A percentile compares a stretch with the other conserved stretches of the same genome.
Conservation (phyloP, 2,113 vertebrate species). For the Nothobranchius furzeri region DNA sequence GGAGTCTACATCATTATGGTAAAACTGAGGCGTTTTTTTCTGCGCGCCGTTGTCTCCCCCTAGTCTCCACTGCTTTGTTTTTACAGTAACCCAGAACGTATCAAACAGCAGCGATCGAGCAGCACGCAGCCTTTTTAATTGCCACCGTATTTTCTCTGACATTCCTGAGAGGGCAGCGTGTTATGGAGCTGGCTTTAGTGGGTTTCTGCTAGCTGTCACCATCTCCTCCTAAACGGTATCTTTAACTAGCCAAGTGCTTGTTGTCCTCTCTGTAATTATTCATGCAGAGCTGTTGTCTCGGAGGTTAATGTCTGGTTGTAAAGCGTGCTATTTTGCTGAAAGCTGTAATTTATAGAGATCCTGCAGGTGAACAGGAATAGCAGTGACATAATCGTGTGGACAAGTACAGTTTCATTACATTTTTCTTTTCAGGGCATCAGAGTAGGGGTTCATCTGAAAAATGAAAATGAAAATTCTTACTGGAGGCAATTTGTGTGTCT, state of each 20-base stretch:
- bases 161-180: background rate
- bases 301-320: conserved; percentile 6
- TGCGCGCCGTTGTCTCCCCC: background rate
- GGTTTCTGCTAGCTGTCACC: background rate
- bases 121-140: background rate
- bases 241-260: background rate
- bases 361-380: background rate
- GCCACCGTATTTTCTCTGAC: background rate
- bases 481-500: background rate
- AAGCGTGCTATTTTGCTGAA: background rate
- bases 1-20: too few species aligned
- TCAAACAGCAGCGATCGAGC: background rate
- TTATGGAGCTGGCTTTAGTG: too few species aligned
- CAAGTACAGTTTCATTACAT: too few species aligned
- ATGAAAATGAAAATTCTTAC: background rate
- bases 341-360: background rate
- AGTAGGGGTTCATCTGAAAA: too few species aligned
- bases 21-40: too few species aligned
- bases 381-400: background rate
- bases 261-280: conserved; percentile 6
- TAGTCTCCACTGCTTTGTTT: background rate
- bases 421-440: too few species aligned
- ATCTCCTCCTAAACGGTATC: background rate
- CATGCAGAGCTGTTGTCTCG: background rate
- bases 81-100: too few species aligned